phyloP scores from a whole-genome alignment of 2,113 vertebrate species.

The Sterrhoptilus dennistouni region DNA sequence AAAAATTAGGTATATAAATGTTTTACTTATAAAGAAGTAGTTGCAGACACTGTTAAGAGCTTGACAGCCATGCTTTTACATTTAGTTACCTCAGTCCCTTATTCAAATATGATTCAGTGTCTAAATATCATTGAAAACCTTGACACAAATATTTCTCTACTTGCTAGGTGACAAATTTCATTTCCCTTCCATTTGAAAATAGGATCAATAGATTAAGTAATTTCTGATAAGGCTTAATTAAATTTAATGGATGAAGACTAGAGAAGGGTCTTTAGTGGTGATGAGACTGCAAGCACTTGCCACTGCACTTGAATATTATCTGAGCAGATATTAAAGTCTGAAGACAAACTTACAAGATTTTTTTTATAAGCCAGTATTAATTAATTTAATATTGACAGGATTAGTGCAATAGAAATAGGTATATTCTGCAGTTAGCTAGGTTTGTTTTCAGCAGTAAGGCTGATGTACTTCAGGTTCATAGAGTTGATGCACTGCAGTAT shows the following conservation, averaged over 20 bases:
- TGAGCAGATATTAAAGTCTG: neutral
- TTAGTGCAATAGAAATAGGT: neutral
- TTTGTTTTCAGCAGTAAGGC: neutral
- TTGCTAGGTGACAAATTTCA: neutral
- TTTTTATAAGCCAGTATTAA: neutral
- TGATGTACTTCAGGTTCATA: neutral
- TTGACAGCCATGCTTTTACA: neutral
- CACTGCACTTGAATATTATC: neutral
- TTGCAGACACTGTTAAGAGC: neutral
- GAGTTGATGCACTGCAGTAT: neutral
- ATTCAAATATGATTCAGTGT: neutral
- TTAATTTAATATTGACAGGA: neutral
- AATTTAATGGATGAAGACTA: neutral
- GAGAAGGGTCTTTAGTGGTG: neutral
- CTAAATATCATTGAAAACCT: neutral
- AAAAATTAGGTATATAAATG: neutral
- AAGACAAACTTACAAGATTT: neutral
- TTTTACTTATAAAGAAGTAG: neutral
- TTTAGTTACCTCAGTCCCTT: neutral
- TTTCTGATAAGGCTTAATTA: neutral
- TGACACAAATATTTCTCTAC: neutral
- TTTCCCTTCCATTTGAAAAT: neutral
- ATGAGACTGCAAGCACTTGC: neutral
- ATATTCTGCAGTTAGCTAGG: neutral
- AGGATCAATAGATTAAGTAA: neutral